A percentile compares a stretch with the other conserved stretches of the same genome.
Conservation (phyloP, 1,140 invertebrate genomes). For the Drosophila insularis region DNA sequence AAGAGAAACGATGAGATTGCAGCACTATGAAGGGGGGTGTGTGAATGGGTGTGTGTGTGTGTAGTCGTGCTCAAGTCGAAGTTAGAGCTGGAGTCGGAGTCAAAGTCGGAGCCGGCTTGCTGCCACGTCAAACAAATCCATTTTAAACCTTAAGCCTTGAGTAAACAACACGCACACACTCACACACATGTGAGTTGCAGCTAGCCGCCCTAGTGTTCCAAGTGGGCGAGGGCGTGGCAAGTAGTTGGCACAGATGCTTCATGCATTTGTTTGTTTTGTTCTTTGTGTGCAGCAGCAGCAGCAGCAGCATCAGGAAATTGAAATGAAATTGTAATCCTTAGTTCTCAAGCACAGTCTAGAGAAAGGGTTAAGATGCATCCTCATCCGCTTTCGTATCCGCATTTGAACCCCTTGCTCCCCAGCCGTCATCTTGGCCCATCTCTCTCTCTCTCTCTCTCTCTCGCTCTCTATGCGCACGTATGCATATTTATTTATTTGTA, state of each 20-base stretch:
- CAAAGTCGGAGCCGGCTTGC: conserved; percentile 29
- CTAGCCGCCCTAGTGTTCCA: background rate
- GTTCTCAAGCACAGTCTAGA: conserved; percentile 40
- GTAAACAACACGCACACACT: conserved; percentile 60
- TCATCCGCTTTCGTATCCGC: background rate
- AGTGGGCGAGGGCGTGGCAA: conserved; percentile 38
- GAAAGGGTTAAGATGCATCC: conserved; percentile 20
- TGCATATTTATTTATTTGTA: conserved; percentile 54
- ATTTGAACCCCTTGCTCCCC: too few relatives aligned
- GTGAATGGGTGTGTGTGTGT: conserved; percentile 33
- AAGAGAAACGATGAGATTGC: background rate
- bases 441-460: background rate
- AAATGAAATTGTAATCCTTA: conserved; percentile 74
- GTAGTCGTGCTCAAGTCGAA: conserved; percentile 59
- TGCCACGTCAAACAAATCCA: conserved; percentile 73
- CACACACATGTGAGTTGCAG: conserved; percentile 18
- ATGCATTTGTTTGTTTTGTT: conserved; percentile 53
- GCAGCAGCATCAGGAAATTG: conserved; percentile 64
- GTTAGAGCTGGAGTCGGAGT: background rate
- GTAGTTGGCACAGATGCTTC: conserved; percentile 39
- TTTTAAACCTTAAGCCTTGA: conserved; percentile 67
- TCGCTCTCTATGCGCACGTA: conserved; percentile 31
- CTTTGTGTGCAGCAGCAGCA: conserved; percentile 37
- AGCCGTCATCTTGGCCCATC: too few relatives aligned
- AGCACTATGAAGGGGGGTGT: background rate